Evolutionary conservation across 2,113 vertebrate genomes (phyloP).

Genomic region (Platycercus adscitus): DNA sequence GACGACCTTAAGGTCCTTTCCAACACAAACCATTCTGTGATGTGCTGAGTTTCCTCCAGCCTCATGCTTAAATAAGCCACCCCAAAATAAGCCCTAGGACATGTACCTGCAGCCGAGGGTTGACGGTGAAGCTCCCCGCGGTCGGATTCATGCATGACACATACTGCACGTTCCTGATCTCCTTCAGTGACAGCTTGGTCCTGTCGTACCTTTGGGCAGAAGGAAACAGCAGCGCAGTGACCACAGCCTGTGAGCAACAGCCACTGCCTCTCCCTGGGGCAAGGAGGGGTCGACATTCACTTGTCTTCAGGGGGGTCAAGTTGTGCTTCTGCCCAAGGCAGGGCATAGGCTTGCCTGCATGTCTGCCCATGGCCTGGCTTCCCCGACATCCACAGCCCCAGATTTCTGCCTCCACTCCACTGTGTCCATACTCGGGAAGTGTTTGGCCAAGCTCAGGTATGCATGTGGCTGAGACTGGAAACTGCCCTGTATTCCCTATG

Average conservation of each 20-base stretch:
- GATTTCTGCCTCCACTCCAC: neutral
- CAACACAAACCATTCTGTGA: neutral
- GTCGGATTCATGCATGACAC: conserved; percentile 98
- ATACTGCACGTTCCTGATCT: conserved; percentile 90
- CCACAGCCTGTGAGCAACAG: neutral
- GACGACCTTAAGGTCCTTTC: neutral
- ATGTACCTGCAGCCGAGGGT: conserved; percentile 92
- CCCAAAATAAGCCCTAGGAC: neutral
- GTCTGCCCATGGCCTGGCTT: neutral
- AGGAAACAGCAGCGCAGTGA: neutral
- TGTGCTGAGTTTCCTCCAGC: neutral
- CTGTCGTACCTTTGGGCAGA: conserved; percentile 88
- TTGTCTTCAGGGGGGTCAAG: neutral
- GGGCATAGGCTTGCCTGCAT: neutral
- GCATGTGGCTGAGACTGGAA: fast-evolving
- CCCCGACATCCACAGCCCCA: neutral
- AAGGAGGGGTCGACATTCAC: neutral
- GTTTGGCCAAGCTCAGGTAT: neutral
- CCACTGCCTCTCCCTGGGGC: neutral
- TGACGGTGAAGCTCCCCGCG: conserved; percentile 94
- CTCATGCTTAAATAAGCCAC: neutral
- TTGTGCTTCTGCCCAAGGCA: neutral
- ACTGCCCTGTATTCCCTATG: fast-evolving
- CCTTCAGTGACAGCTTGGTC: conserved; percentile 89
- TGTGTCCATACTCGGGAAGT: neutral